phyloP scores from a whole-genome alignment of 2,888 invertebrate genomes.

The Colletes collaris region DNA sequence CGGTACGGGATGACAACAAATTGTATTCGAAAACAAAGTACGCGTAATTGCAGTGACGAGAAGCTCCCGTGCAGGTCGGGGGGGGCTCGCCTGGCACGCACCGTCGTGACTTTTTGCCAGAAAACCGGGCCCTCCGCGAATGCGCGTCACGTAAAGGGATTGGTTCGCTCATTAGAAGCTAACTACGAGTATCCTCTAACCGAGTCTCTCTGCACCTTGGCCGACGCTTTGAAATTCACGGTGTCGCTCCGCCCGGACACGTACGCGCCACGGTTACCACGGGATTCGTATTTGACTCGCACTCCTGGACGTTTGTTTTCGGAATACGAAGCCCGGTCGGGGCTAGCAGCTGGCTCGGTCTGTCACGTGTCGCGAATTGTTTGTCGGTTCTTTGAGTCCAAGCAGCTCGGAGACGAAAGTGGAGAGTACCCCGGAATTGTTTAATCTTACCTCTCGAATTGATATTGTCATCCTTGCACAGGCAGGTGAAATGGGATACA shows the following conservation, averaged over 20 bases:
- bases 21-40: slow-evolving; percentile 53
- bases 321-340: not conserved
- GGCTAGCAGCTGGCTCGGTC: too few relatives aligned
- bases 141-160: slow-evolving; percentile 71
- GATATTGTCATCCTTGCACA: too few relatives aligned
- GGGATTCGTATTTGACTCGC: slow-evolving; percentile 14
- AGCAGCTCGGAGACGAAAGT: too few relatives aligned
- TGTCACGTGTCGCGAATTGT: too few relatives aligned
- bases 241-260: slow-evolving; percentile 20
- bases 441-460: too few relatives aligned
- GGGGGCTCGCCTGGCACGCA: not conserved
- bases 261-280: slow-evolving; percentile 22
- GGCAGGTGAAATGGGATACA: too few relatives aligned
- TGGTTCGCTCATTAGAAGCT: slow-evolving; percentile 72
- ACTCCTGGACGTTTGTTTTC: slow-evolving; percentile 20
- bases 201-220: slow-evolving; percentile 47
- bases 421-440: too few relatives aligned
- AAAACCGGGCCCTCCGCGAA: slow-evolving; percentile 30
- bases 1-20: slow-evolving; percentile 32
- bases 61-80: not conserved
- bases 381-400: too few relatives aligned
- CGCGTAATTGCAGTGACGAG: slow-evolving; percentile 44
- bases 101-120: slow-evolving; percentile 29
- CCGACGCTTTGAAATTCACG: slow-evolving; percentile 59
- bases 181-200: slow-evolving; percentile 65